These are phyloP conservation scores for Alligator mississippiensis DNA, from an alignment of 2,113 vertebrate genomes.

Conservation along the genomic window DNA sequence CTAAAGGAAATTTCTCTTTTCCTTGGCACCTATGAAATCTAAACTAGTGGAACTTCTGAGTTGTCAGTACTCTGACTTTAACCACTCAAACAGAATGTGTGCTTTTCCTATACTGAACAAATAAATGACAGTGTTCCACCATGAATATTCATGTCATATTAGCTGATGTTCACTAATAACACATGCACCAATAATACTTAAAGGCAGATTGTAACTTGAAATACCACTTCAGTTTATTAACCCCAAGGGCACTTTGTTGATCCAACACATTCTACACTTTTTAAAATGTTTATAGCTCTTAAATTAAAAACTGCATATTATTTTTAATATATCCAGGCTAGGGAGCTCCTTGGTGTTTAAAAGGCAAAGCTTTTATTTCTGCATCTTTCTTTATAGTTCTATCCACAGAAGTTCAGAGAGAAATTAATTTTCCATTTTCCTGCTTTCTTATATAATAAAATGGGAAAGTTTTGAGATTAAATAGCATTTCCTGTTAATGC, in stretches of 20 bases:
- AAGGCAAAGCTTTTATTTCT: neutral
- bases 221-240: neutral
- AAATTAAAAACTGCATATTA: neutral
- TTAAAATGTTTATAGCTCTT: neutral
- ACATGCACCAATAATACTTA: neutral
- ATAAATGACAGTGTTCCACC: neutral
- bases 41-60: neutral
- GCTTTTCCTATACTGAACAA: neutral
- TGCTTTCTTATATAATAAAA: neutral
- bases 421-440: slow-evolving; percentile 19
- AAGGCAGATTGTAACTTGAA: neutral
- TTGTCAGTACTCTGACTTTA: neutral
- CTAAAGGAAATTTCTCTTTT: neutral
- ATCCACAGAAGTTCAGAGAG: neutral
- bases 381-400: neutral
- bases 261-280: neutral
- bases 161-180: neutral
- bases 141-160: neutral
- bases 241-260: neutral
- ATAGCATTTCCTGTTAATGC: slow-evolving; percentile 13
- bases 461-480: neutral
- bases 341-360: neutral
- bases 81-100: neutral
- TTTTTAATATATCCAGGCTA: neutral
- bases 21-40: neutral